A percentile compares a stretch with the other conserved stretches of the same genome.
Conservation (phyloP, 2,888 invertebrate species). For the Lithodes maja region DNA sequence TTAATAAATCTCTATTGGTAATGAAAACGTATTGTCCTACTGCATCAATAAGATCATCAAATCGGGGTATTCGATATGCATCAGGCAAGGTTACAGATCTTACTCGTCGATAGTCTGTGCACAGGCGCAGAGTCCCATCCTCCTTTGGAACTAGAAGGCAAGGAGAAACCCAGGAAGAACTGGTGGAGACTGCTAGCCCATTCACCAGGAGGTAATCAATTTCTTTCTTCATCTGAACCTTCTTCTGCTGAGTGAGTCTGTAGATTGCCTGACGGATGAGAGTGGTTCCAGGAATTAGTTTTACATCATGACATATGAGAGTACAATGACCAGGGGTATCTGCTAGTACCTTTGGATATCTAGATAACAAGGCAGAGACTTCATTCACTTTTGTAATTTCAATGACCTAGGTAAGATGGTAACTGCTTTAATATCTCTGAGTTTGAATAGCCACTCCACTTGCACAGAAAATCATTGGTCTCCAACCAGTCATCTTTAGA, state of each 20-base stretch:
- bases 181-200: too few species aligned
- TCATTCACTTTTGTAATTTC: neutral
- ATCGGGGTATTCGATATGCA: too few species aligned
- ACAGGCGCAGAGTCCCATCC: too few species aligned
- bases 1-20: neutral
- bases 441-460: conserved; percentile 7
- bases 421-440: conserved; percentile 6
- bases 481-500: neutral
- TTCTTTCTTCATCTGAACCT: neutral
- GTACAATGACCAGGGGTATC: conserved; percentile 24
- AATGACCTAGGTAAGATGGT: neutral
- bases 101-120: too few species aligned
- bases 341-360: neutral
- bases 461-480: neutral
- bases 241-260: conserved; percentile 5
- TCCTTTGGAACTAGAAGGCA: too few species aligned
- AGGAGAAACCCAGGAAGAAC: too few species aligned
- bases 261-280: neutral
- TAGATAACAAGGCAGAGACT: neutral
- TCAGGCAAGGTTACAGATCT: too few species aligned
- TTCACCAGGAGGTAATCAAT: too few species aligned
- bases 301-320: neutral
- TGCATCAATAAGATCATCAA: too few species aligned
- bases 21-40: too few species aligned
- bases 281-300: neutral